Base-by-base conservation (phyloP, 2,113 vertebrate genomes). In the Oryzias melastigma region DNA sequence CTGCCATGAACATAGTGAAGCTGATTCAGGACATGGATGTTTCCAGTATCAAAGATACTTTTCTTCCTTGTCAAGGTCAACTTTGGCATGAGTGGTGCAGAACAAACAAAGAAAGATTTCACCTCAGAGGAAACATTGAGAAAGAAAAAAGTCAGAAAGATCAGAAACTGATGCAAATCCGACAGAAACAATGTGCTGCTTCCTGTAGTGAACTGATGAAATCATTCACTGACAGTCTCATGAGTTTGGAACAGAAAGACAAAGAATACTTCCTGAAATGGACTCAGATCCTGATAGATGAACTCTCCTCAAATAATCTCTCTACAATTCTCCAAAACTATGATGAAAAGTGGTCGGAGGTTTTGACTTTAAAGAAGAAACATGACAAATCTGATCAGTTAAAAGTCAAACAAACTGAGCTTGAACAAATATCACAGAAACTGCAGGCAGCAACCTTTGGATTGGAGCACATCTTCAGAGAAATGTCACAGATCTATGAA, bases 401-500 rank as follows among this genome's bases (percentile, higher is more conserved):
- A 14, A 66, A 45, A 58, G 1, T 0, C 0, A 22, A 4, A 45
- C 71, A 84, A 80, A 27, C 5, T 0, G n/a, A 90, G 14, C 61
- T 92, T 53, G 81, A 90, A 13, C 1, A 25, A 43, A 68, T 89
- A 43, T 88, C 86, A 5, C 35, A 5, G 6, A 41, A 86, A 60
- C 77, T 91, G 10, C 80, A 76, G 0, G 58, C 85, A 48, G 87
- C 69, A 0, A 79, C 87, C 0, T 79, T 92, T 47, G 91, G 91
- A 29, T 71, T 89, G 7, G 91, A 93, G 25, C 91, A 94, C 17
- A 61, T 94, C 43, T 60, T 93, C 8, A 90, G 91, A 80, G 93
- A 94, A 64, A 55, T 85, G 2, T 87, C 87, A 27, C 93, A 94
- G 71, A 89, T 92, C 17, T 93, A 91, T 40, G 92, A 95, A 87